phyloP scores from a whole-genome alignment of 1,140 invertebrate species.

The Heliconius hermathena region DNA sequence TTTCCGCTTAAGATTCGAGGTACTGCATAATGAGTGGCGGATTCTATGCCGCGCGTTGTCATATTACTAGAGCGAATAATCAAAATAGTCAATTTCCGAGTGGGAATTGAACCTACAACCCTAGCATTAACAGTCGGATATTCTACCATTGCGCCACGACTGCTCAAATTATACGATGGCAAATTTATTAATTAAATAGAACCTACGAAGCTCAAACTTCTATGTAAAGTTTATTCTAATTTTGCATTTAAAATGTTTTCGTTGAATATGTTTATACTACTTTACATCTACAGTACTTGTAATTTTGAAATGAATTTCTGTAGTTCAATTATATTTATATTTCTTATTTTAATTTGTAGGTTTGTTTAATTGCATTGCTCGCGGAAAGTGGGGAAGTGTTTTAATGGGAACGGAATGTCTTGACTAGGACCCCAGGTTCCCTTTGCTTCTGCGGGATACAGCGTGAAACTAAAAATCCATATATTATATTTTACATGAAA shows the following conservation, averaged over 20 bases:
- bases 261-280: neutral
- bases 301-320: neutral
- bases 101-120: no score
- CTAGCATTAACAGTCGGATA: no score
- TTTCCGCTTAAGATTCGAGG: no score
- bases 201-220: conserved; percentile 31
- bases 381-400: no score
- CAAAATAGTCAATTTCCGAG: no score
- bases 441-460: neutral
- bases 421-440: no score
- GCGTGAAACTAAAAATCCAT: neutral
- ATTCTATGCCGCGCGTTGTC: no score
- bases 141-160: no score
- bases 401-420: no score
- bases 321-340: neutral
- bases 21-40: no score
- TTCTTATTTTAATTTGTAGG: neutral
- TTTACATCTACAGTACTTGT: neutral
- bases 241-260: conserved; percentile 17
- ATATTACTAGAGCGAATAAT: no score
- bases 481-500: neutral
- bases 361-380: neutral
- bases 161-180: conserved; percentile 37
- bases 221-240: conserved; percentile 5
- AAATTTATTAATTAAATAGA: conserved; percentile 46